Conservation (phyloP, 2,888 invertebrate species). For the Unio pictorum region DNA sequence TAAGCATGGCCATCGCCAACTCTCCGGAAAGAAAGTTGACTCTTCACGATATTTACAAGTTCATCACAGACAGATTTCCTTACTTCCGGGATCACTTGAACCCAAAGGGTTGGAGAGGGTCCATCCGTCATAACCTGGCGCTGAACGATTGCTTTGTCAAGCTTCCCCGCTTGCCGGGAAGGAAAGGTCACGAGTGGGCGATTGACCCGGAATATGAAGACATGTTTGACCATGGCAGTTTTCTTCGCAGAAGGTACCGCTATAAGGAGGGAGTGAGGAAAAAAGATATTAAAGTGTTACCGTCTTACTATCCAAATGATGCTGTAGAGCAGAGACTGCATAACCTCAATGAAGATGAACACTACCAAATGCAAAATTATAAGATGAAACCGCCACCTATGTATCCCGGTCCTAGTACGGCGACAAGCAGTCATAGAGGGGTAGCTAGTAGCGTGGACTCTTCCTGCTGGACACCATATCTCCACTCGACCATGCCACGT, state of each 20-base stretch:
- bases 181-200: slow-evolving; percentile 63
- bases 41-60: slow-evolving; percentile 59
- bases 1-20: slow-evolving; percentile 63
- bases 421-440: too few relatives aligned
- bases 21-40: slow-evolving; percentile 43
- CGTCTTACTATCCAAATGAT: too few relatives aligned
- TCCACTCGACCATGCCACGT: too few relatives aligned
- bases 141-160: slow-evolving; percentile 66
- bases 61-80: slow-evolving; percentile 56
- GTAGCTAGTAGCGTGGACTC: too few relatives aligned
- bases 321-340: too few relatives aligned
- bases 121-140: slow-evolving; percentile 64
- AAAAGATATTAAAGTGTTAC: neutral
- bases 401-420: too few relatives aligned
- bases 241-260: slow-evolving; percentile 59
- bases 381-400: too few relatives aligned
- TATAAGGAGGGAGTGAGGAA: slow-evolving; percentile 51
- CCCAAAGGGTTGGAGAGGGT: slow-evolving; percentile 61
- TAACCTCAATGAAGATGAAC: too few relatives aligned
- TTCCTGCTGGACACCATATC: too few relatives aligned
- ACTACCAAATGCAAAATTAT: too few relatives aligned
- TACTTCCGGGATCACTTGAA: slow-evolving; percentile 54
- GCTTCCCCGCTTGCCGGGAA: slow-evolving; percentile 52
- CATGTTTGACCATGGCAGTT: slow-evolving; percentile 65
- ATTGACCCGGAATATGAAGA: slow-evolving; percentile 61